phyloP scores from a whole-genome alignment of 2,888 invertebrate species.

The Melikaiella ostensackeni region DNA sequence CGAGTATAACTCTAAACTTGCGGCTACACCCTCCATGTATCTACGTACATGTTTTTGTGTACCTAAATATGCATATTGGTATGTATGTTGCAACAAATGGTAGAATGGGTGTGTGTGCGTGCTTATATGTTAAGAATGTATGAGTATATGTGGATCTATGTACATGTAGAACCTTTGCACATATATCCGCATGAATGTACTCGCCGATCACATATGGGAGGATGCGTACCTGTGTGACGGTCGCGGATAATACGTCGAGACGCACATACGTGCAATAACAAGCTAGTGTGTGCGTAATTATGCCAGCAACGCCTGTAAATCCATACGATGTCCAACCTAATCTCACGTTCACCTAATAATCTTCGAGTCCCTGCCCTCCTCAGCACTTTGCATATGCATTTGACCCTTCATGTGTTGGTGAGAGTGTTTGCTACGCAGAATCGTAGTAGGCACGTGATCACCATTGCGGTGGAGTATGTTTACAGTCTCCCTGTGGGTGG shows the following conservation, averaged over 20 bases:
- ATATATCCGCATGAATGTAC: conserved; percentile 43
- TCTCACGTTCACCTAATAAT: conserved; percentile 54
- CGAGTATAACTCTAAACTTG: background rate
- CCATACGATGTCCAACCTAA: conserved; percentile 53
- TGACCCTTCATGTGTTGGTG: background rate
- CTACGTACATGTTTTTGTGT: background rate
- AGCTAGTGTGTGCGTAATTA: conserved; percentile 58
- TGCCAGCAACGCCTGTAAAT: conserved; percentile 58
- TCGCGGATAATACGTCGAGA: conserved; percentile 64
- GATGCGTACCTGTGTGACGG: conserved; percentile 59
- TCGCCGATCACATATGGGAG: conserved; percentile 46
- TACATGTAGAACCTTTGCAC: conserved; percentile 26
- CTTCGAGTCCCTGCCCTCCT: conserved; percentile 16
- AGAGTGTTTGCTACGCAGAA: conserved; percentile 3
- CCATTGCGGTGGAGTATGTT: conserved; percentile 41
- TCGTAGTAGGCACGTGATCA: conserved; percentile 1
- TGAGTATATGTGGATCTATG: background rate
- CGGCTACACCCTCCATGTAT: background rate
- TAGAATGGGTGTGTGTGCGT: conserved; percentile 33
- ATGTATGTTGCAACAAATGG: conserved; percentile 14
- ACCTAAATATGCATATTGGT: background rate
- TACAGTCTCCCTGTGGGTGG: background rate
- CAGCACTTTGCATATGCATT: conserved; percentile 13
- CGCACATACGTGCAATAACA: conserved; percentile 55
- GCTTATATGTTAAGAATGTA: background rate